phyloP scores from a whole-genome alignment of 2,888 invertebrate genomes.

The Lissocephala sabroskyi region DNA sequence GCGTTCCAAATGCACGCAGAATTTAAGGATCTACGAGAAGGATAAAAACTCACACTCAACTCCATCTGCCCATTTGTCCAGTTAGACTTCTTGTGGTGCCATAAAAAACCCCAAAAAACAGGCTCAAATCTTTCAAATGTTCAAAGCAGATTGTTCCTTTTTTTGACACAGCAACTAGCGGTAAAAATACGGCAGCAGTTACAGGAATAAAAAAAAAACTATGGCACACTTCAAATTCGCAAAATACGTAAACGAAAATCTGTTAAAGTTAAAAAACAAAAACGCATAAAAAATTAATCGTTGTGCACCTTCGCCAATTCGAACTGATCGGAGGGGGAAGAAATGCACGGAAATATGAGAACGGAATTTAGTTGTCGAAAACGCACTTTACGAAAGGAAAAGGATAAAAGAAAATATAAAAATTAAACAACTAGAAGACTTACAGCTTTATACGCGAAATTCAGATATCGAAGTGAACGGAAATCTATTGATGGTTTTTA shows the following conservation, averaged over 20 bases:
- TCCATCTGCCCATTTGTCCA: conserved; percentile 32
- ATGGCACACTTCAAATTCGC: conserved; percentile 16
- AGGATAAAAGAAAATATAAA: too few relatives aligned
- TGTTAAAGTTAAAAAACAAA: conserved; percentile 2
- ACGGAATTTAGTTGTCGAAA: conserved; percentile 56
- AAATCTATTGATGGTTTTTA: conserved; percentile 1
- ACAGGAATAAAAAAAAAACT: conserved; percentile 11
- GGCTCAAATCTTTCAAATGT: conserved; percentile 41
- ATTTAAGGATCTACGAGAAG: too few relatives aligned
- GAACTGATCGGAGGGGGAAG: conserved; percentile 25
- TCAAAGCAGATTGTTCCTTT: conserved; percentile 63
- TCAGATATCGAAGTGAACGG: conserved; percentile 4
- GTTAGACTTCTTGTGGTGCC: conserved; percentile 56
- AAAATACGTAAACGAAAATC: conserved; percentile 23
- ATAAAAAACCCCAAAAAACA: conserved; percentile 27
- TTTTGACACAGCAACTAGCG: too few relatives aligned
- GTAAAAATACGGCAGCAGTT: conserved; percentile 13
- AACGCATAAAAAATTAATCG: conserved; percentile 25
- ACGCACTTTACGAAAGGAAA: conserved; percentile 47
- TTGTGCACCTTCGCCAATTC: conserved; percentile 34
- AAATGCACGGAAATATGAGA: conserved; percentile 24
- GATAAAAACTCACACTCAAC: conserved; percentile 10
- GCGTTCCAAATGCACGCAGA: too few relatives aligned
- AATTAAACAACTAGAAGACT: conserved; percentile 67
- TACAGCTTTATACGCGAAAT: conserved; percentile 63